phyloP scores from a whole-genome alignment of 2,888 invertebrate genomes.

The Corbicula japonica region DNA sequence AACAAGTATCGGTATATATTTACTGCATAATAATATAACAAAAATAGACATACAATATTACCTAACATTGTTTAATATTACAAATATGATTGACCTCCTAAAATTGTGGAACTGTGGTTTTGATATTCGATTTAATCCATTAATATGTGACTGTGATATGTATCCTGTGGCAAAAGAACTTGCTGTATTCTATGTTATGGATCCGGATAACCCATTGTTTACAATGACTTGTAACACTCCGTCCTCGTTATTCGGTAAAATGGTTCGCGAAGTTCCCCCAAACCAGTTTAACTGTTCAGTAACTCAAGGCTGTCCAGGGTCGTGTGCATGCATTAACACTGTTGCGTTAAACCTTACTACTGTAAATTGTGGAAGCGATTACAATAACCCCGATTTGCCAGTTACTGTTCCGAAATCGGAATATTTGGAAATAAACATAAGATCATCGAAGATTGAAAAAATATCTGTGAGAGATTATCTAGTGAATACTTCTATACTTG shows the following conservation, averaged over 20 bases:
- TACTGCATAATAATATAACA: constrained; percentile 49
- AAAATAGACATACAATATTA: constrained; percentile 17
- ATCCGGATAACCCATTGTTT: constrained; percentile 48
- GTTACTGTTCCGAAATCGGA: constrained; percentile 2
- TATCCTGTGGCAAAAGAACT: constrained; percentile 22
- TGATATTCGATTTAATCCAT: constrained; percentile 52
- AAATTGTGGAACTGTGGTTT: constrained; percentile 30
- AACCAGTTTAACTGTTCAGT: constrained; percentile 53
- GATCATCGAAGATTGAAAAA: constrained; percentile 40
- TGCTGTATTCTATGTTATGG: constrained; percentile 17
- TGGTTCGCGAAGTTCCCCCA: constrained; percentile 8
- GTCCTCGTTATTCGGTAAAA: constrained; percentile 16
- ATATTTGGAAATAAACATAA: constrained; percentile 22
- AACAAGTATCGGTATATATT: not conserved
- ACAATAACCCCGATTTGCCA: constrained; percentile 15
- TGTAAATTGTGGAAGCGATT: constrained; percentile 19
- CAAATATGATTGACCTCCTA: not conserved
- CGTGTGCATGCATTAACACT: constrained; percentile 42
- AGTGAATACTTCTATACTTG: constrained; percentile 38
- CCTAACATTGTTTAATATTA: constrained; percentile 37
- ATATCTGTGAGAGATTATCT: constrained; percentile 49
- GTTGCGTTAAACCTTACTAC: constrained; percentile 19
- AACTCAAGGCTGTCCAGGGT: constrained; percentile 27
- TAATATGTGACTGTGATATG: constrained; percentile 53
- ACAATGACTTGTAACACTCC: constrained; percentile 43